A percentile compares a stretch with the other conserved stretches of the same genome.
These are phyloP conservation scores for Campopleginae sp. DNA, from an alignment of 2,888 invertebrate species.

Conservation along the genomic window DNA sequence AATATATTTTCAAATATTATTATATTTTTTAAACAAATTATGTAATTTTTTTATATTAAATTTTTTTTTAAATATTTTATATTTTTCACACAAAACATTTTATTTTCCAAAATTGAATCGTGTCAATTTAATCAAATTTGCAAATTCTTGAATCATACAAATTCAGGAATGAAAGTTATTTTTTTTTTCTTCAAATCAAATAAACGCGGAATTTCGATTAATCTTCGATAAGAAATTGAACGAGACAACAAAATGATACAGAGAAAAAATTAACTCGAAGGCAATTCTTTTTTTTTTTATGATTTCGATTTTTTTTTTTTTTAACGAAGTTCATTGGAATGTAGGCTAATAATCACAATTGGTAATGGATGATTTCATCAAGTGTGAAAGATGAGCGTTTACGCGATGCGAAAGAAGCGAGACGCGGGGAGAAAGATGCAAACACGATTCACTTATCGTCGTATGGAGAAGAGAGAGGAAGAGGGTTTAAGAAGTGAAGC, in stretches of 20 bases:
- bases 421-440: not conserved
- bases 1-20: too few species aligned
- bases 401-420: not conserved
- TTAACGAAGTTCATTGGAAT: not conserved
- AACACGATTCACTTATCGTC: conserved; percentile 3
- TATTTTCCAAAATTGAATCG: too few species aligned
- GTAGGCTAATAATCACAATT: conserved; percentile 2
- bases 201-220: too few species aligned
- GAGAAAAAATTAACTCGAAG: not conserved
- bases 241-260: not conserved
- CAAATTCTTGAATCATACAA: too few species aligned
- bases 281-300: too few species aligned
- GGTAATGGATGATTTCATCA: conserved; percentile 12
- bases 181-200: too few species aligned
- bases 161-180: too few species aligned
- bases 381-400: not conserved
- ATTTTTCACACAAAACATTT: too few species aligned
- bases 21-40: too few species aligned
- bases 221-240: not conserved
- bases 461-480: conserved; percentile 47
- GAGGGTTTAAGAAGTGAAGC: not conserved
- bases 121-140: too few species aligned
- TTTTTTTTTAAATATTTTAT: too few species aligned
- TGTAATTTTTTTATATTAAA: too few species aligned
- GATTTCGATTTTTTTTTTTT: not conserved